These are phyloP conservation scores for Parnassius mnemosyne DNA, from an alignment of 2,888 invertebrate genomes.

Conservation along the genomic window DNA sequence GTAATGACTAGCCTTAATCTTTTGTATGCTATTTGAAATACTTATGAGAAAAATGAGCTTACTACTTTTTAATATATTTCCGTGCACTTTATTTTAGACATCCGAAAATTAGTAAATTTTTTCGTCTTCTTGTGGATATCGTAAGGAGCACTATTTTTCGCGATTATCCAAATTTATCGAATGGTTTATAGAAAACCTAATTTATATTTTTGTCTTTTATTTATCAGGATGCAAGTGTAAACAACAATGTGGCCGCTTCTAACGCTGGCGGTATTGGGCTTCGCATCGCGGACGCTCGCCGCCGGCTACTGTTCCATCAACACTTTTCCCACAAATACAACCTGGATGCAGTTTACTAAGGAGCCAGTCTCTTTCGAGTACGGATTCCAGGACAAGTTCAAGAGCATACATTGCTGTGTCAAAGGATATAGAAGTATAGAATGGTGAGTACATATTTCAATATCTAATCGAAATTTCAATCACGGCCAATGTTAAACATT, in stretches of 20 bases:
- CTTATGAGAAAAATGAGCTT: too few relatives aligned
- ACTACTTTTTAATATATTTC: too few relatives aligned
- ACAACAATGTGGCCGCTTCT: constrained; percentile 52
- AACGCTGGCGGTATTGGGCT: constrained; percentile 47
- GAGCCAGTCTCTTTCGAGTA: constrained; percentile 85
- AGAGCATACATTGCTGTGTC: constrained; percentile 88
- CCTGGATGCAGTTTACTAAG: constrained; percentile 87
- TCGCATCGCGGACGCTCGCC: constrained; percentile 45
- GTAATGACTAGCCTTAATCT: too few relatives aligned
- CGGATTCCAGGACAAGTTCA: constrained; percentile 85
- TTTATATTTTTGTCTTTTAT: background rate
- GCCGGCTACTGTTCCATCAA: constrained; percentile 81
- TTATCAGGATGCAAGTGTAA: constrained; percentile 44
- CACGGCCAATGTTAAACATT: constrained; percentile 40
- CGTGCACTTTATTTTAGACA: too few relatives aligned
- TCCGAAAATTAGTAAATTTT: too few relatives aligned
- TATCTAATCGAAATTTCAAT: constrained; percentile 39
- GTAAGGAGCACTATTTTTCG: too few relatives aligned
- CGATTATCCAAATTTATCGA: too few relatives aligned
- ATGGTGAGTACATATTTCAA: constrained; percentile 81
- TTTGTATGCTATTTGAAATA: too few relatives aligned
- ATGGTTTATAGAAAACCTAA: too few relatives aligned
- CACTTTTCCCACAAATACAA: constrained; percentile 78
- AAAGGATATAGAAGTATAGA: constrained; percentile 89
- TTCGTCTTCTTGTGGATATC: too few relatives aligned